These are phyloP conservation scores for Melanotaenia trifasciata DNA, from an alignment of 2,797 vertebrate species.

Conservation along the genomic window DNA sequence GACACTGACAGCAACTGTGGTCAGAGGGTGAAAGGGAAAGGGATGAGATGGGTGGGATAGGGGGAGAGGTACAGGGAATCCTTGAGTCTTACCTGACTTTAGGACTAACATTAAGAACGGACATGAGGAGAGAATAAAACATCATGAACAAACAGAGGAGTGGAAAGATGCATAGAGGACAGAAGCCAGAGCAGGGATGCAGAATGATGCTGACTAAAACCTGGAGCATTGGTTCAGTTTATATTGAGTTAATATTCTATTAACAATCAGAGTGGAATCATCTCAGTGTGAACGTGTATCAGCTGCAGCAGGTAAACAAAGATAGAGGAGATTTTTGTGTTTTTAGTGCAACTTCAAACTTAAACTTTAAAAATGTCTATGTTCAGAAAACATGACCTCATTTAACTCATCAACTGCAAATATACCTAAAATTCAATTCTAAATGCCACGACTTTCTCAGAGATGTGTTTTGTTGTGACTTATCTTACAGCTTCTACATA, in stretches of 20 bases:
- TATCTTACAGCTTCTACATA: too few relatives aligned
- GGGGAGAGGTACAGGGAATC: background rate
- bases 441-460: too few relatives aligned
- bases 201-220: slow-evolving; percentile 21
- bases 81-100: slow-evolving; percentile 96
- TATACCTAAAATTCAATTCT: too few relatives aligned
- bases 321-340: background rate
- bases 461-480: too few relatives aligned
- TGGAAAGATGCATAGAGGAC: slow-evolving; percentile 53
- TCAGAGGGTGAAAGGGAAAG: slow-evolving; percentile 8
- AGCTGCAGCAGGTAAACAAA: background rate
- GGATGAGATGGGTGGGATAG: slow-evolving; percentile 14
- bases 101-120: slow-evolving; percentile 92
- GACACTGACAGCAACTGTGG: slow-evolving; percentile 36
- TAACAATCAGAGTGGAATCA: background rate
- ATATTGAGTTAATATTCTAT: background rate
- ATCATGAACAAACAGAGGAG: slow-evolving; percentile 66
- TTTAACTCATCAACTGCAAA: too few relatives aligned
- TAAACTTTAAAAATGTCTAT: too few relatives aligned
- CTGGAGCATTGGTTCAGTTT: background rate
- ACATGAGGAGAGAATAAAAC: slow-evolving; percentile 81
- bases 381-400: too few relatives aligned
- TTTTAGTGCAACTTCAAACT: too few relatives aligned
- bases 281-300: background rate
- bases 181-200: slow-evolving; percentile 46